Evolutionary conservation across 2,113 vertebrate species (phyloP).

Genomic region (Dromaius novaehollandiae): DNA sequence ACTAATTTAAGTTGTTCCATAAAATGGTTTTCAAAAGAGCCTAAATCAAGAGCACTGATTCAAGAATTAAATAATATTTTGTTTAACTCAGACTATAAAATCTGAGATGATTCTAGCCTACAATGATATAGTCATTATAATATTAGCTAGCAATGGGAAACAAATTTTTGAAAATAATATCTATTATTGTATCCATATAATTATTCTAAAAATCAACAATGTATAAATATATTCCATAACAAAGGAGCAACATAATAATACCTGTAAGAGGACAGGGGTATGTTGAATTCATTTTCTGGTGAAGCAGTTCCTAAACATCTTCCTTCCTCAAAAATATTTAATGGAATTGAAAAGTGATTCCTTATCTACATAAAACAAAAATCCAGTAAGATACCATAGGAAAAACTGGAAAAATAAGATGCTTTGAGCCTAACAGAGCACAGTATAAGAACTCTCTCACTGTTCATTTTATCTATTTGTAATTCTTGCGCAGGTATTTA

Average conservation of each 20-base stretch:
- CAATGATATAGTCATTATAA: neutral
- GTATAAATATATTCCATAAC: neutral
- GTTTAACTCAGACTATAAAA: neutral
- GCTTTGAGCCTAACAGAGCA: neutral
- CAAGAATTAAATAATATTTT: neutral
- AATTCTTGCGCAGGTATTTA: neutral
- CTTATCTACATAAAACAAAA: conserved; percentile 82
- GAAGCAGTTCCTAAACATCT: conserved; percentile 84
- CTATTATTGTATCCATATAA: neutral
- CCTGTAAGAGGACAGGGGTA: conserved; percentile 93
- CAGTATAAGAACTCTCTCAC: neutral
- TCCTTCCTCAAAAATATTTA: conserved; percentile 87
- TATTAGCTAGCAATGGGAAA: neutral
- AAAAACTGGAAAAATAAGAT: neutral
- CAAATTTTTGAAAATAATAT: neutral
- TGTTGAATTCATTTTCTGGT: conserved; percentile 89
- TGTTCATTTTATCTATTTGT: neutral
- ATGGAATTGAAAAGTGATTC: conserved; percentile 92
- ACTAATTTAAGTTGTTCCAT: neutral
- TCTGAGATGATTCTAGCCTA: neutral
- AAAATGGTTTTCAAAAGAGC: neutral
- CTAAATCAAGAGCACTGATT: neutral
- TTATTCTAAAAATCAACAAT: neutral
- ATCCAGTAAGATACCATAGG: neutral
- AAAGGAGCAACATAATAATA: conserved; percentile 44